Conservation (phyloP, 2,113 vertebrate genomes). For the Mobula hypostoma region DNA sequence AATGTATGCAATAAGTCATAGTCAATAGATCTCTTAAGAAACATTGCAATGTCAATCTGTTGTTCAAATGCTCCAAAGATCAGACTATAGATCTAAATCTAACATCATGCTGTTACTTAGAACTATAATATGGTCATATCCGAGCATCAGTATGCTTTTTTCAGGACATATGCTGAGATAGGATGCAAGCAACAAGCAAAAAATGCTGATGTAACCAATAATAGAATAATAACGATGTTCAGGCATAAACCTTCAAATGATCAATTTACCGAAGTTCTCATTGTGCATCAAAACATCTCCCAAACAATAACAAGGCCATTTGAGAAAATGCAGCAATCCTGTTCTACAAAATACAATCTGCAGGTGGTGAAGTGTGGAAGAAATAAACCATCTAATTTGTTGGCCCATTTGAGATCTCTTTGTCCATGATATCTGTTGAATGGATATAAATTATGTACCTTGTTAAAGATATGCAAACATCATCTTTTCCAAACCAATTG, state of each 20-base stretch:
- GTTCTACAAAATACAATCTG: background rate
- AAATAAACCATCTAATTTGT: background rate
- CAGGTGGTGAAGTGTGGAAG: background rate
- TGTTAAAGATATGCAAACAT: background rate
- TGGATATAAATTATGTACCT: background rate
- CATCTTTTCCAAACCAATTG: background rate
- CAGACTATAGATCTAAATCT: background rate
- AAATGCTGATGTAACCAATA: background rate
- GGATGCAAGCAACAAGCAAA: background rate
- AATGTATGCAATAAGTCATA: background rate
- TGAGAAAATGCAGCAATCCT: background rate
- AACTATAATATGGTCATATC: background rate
- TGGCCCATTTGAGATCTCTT: background rate
- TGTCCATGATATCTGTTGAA: background rate
- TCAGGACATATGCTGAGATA: background rate
- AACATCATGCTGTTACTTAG: background rate
- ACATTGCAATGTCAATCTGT: background rate
- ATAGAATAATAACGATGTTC: background rate
- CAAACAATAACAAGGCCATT: background rate
- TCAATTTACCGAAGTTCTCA: background rate
- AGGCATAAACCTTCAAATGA: background rate
- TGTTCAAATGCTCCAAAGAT: background rate
- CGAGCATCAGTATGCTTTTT: background rate
- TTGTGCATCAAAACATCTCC: background rate
- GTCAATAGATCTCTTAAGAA: background rate